Percentiles rank a stretch among this genome's conserved stretches.
Conservation (phyloP, 2,797 vertebrate genomes). For the Xiphophorus birchmanni region DNA sequence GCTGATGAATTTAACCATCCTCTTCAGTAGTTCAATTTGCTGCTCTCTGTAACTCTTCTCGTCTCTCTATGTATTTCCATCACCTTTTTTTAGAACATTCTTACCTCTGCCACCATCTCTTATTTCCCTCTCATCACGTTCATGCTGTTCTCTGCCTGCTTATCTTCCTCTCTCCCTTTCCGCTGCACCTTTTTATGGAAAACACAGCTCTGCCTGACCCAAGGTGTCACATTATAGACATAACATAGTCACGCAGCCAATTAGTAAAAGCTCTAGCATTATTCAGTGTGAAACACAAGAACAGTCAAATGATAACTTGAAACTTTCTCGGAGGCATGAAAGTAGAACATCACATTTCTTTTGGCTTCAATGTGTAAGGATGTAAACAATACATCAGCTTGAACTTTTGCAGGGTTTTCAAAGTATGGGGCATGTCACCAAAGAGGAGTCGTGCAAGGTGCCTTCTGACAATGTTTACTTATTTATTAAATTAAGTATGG, state of each 20-base stretch:
- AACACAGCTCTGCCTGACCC: slow-evolving; percentile 41
- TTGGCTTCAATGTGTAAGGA: neutral
- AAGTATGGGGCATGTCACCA: neutral
- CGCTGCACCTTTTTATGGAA: slow-evolving; percentile 41
- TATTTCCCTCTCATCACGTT: slow-evolving; percentile 14
- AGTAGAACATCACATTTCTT: neutral
- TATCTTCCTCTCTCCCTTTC: slow-evolving; percentile 28
- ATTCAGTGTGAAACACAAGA: neutral
- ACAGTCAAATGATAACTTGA: neutral
- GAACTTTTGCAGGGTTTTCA: neutral
- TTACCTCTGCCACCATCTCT: slow-evolving; percentile 36
- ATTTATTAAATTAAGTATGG: neutral
- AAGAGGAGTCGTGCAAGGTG: too few species aligned
- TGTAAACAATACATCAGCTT: neutral
- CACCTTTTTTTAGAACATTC: slow-evolving; percentile 34
- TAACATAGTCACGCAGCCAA: slow-evolving; percentile 45
- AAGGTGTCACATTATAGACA: slow-evolving; percentile 30
- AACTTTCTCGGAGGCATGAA: slow-evolving; percentile 4
- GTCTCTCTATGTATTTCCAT: slow-evolving; percentile 21
- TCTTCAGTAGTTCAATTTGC: slow-evolving; percentile 58
- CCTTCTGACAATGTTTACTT: neutral
- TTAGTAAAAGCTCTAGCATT: slow-evolving; percentile 26
- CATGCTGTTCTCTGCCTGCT: slow-evolving; percentile 37
- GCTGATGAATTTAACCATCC: slow-evolving; percentile 65
- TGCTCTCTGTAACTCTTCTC: slow-evolving; percentile 35